Evolutionary conservation across 2,797 vertebrate species (phyloP), one percentile per base, ranked within the genome.

Genomic region (Syngnathus acus): DNA sequence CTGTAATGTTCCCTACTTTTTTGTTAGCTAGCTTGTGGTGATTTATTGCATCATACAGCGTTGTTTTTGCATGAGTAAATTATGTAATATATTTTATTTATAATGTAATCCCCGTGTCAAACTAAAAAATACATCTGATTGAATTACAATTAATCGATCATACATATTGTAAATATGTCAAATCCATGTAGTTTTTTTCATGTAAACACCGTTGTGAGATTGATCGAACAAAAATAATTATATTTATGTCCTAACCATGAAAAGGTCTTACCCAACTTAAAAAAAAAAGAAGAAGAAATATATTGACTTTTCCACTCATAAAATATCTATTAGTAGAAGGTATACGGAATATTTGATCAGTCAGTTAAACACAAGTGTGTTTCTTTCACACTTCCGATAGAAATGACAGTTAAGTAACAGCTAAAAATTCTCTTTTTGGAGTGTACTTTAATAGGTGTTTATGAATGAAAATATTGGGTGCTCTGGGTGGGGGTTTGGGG

Each of bases 391-490:
- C 26, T 32, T 32, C 26, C 26, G 26, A 32, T 32, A 32, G 26
- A 32, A 32, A 32, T 26, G 26, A 26, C 26, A 26, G 23, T 26
- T 26, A 26, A 26, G 26, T 32, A 32, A 32, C 26, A 32, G 26
- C 26, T 32, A 32, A 32, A 26, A 26, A 26, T 26, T 26, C 26
- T 26, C 26, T 32, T 32, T 32, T 32, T 32, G 26, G 3, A 32
- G 26, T 32, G 26, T 32, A 32, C 26, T 32, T 32, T 32, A 3
- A 48, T 17, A 54, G 37, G 17, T 45, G 48, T 74, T 83, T 82
- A 71, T 88, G 84, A 89, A 88, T 90, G 87, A 75, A 75, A 66
- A 59, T 65, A 5, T 21, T 23, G 10, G 60, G 42, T 5, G 19
- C 39, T 60, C 0, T 42, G 5, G 21, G 23, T 54, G 23, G 38